These are phyloP conservation scores for Emys orbicularis DNA, from an alignment of 2,797 vertebrate species.

Conservation along the genomic window DNA sequence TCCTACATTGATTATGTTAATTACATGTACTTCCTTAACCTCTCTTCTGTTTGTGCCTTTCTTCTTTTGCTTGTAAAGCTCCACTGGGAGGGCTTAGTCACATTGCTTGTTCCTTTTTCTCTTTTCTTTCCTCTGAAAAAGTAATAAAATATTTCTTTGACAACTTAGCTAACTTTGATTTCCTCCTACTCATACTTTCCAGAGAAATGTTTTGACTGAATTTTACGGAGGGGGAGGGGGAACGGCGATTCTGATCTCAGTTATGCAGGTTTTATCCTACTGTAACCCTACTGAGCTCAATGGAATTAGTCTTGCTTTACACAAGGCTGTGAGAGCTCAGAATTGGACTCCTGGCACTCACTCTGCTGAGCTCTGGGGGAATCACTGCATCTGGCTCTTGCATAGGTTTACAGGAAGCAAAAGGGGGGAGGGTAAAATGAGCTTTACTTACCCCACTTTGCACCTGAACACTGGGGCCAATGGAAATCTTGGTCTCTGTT, in stretches of 20 bases:
- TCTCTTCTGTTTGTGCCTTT: conserved; percentile 43
- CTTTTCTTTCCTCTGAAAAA: conserved; percentile 61
- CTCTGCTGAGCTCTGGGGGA: conserved; percentile 27
- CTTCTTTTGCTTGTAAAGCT: conserved; percentile 58
- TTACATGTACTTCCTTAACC: conserved; percentile 40
- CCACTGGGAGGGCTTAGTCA: conserved; percentile 53
- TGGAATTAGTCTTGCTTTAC: conserved; percentile 40
- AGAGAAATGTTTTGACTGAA: conserved; percentile 16
- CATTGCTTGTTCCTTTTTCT: conserved; percentile 57
- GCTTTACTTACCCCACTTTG: conserved; percentile 28
- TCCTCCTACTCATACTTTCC: conserved; percentile 39
- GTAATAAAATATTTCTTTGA: conserved; percentile 49
- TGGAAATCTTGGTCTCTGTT: neutral
- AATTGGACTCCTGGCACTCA: conserved; percentile 1
- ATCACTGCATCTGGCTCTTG: conserved; percentile 53
- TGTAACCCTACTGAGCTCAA: neutral
- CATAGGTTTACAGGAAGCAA: conserved; percentile 15
- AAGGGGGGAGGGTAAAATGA: conserved; percentile 7
- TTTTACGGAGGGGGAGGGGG: conserved; percentile 28
- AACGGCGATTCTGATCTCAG: conserved; percentile 44
- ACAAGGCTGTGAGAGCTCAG: conserved; percentile 27
- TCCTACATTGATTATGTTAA: conserved; percentile 73
- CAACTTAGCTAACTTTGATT: conserved; percentile 35
- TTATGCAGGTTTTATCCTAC: neutral
- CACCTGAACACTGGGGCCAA: neutral